These are phyloP conservation scores for Saxidomus purpurata DNA, from an alignment of 1,140 invertebrate species.

Conservation along the genomic window DNA sequence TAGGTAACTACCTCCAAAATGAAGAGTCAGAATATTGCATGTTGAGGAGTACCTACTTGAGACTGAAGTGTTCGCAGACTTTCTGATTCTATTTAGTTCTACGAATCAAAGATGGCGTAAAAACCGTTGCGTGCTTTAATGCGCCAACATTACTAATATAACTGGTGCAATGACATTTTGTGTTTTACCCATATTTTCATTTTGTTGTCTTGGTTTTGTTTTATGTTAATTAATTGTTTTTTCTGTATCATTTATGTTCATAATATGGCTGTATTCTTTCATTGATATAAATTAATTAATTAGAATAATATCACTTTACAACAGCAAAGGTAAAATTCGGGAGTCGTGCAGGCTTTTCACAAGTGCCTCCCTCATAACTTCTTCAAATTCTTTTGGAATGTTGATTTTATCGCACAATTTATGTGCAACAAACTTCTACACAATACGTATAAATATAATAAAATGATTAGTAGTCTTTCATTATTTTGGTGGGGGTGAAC, in stretches of 20 bases:
- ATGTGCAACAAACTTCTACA: neutral
- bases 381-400: neutral
- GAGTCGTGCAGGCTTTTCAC: slow-evolving; percentile 8
- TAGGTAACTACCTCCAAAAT: slow-evolving; percentile 35
- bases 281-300: slow-evolving; percentile 37
- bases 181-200: neutral
- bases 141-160: neutral
- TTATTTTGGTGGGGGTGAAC: neutral
- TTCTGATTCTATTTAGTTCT: slow-evolving; percentile 9
- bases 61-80: slow-evolving; percentile 36
- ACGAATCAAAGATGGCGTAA: slow-evolving; percentile 38
- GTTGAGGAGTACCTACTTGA: slow-evolving; percentile 21
- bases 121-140: slow-evolving; percentile 28
- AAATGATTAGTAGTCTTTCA: neutral
- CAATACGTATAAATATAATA: neutral
- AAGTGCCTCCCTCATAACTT: neutral
- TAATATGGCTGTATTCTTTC: slow-evolving; percentile 10
- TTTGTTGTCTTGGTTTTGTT: neutral
- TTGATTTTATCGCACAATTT: neutral
- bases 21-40: slow-evolving; percentile 23
- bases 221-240: slow-evolving; percentile 17
- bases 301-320: neutral
- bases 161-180: slow-evolving; percentile 41
- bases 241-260: slow-evolving; percentile 24
- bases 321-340: neutral